These are phyloP conservation scores for Nesospiza acunhae DNA, from an alignment of 2,113 vertebrate genomes.

Conservation along the genomic window DNA sequence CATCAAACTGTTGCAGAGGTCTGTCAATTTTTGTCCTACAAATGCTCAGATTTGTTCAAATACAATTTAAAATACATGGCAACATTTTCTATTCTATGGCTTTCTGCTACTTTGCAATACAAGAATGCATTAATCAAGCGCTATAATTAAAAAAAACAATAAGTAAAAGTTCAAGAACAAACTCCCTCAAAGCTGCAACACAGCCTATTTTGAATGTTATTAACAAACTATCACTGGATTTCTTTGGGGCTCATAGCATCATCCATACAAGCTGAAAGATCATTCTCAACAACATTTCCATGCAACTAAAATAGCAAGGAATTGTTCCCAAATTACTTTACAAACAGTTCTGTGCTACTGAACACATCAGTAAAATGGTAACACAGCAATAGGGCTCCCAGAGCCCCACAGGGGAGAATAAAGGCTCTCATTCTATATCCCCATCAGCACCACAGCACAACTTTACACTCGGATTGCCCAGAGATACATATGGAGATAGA, in stretches of 20 bases:
- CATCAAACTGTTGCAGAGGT: slow-evolving; percentile 13
- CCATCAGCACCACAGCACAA: not conserved
- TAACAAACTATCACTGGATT: not conserved
- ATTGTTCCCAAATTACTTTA: not conserved
- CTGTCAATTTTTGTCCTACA: slow-evolving; percentile 15
- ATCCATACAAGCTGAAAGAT: not conserved
- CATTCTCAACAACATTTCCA: not conserved
- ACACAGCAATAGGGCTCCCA: not conserved
- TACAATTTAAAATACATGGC: not conserved
- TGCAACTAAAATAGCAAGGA: not conserved
- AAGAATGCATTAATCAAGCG: not conserved
- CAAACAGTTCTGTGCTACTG: not conserved
- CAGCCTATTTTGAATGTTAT: not conserved
- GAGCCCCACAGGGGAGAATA: not conserved
- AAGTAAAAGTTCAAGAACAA: not conserved
- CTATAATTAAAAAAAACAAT: not conserved
- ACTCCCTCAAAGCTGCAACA: not conserved
- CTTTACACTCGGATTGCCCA: not conserved
- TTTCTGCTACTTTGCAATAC: not conserved
- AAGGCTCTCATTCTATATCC: not conserved
- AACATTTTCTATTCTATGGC: not conserved
- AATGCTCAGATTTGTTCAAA: not conserved
- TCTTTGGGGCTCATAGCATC: accelerated
- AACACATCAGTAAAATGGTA: not conserved
- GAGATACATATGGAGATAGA: not conserved